Conservation (phyloP, 64 coral and sea anemone genomes). For the Montipora cactus region DNA sequence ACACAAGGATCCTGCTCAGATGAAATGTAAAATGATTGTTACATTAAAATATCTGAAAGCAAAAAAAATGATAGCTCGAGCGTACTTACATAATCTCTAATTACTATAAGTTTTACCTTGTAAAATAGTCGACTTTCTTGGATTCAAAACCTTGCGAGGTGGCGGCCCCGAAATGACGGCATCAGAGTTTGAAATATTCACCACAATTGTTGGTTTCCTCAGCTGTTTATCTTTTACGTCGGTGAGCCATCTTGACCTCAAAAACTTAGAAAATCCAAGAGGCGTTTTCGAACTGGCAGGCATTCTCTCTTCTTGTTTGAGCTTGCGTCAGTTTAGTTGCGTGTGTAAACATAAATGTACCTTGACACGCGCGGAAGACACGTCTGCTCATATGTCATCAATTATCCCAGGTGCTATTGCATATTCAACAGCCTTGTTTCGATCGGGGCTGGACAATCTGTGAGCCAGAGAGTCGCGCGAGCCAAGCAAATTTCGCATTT, state of each 20-base stretch:
- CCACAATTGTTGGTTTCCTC: constrained; percentile 68
- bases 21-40: too few relatives aligned
- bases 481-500: too few relatives aligned
- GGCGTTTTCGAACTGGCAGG: constrained; percentile 4
- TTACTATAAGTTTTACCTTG: constrained; percentile 41
- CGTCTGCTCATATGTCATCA: background rate
- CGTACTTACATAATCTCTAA: too few relatives aligned
- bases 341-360: background rate
- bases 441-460: background rate
- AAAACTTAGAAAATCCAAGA: constrained; percentile 70
- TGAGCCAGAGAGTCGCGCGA: too few relatives aligned
- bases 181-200: constrained; percentile 65
- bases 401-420: background rate
- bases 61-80: too few relatives aligned
- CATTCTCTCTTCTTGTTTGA: background rate
- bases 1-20: too few relatives aligned
- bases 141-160: constrained; percentile 40
- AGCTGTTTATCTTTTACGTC: constrained; percentile 58
- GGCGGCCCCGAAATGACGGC: constrained; percentile 25
- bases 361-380: background rate
- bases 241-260: constrained; percentile 67
- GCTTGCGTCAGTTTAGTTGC: background rate
- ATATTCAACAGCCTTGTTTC: background rate
- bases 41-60: too few relatives aligned
- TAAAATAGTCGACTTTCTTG: constrained; percentile 62